Conservation (phyloP, 2,113 vertebrate species). For the Syrmaticus mikado region DNA sequence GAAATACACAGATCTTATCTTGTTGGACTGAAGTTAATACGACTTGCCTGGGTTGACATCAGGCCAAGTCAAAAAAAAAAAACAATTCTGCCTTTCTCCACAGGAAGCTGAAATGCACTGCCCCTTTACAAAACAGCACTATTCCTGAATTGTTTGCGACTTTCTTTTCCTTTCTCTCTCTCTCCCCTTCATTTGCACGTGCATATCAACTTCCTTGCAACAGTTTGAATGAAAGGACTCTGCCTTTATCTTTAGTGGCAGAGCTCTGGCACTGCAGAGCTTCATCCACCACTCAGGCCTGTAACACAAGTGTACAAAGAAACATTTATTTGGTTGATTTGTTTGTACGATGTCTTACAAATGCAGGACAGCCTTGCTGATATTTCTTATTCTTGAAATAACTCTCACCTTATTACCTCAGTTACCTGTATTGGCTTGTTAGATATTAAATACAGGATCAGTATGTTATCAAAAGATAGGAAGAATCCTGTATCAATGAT, state of each 20-base stretch:
- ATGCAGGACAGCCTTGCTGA: neutral
- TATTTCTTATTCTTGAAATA: neutral
- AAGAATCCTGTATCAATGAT: neutral
- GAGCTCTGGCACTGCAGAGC: neutral
- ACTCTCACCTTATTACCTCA: neutral
- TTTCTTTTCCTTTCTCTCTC: rapidly evolving
- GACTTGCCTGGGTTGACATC: neutral
- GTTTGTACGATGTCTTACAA: neutral
- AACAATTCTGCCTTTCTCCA: neutral
- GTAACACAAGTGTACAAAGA: neutral
- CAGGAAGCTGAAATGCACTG: neutral
- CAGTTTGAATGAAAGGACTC: neutral
- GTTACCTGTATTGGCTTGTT: neutral
- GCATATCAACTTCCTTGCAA: neutral
- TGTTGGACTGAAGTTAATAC: neutral
- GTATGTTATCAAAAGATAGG: neutral
- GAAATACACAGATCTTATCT: neutral
- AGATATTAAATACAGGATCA: neutral
- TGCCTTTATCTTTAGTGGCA: neutral
- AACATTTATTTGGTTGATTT: neutral
- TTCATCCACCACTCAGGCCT: neutral
- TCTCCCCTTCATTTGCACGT: neutral
- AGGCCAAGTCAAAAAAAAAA: neutral
- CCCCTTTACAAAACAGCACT: neutral
- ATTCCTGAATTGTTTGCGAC: neutral